phyloP scores from a whole-genome alignment of 2,113 vertebrate genomes.

The Protobothrops flavoviridis region DNA sequence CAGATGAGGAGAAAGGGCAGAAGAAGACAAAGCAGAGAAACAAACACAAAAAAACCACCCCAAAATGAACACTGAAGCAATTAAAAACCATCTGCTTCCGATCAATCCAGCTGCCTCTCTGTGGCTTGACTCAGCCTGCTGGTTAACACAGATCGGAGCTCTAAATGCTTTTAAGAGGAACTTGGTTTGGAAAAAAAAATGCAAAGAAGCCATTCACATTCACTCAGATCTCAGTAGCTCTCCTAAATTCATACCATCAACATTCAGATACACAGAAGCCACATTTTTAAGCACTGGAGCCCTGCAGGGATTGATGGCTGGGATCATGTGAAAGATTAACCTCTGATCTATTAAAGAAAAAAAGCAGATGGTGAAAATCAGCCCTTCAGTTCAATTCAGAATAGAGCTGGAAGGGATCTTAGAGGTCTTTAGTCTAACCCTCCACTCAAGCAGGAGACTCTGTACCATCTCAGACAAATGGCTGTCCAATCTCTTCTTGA shows the following conservation, averaged over 20 bases:
- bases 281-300: background rate
- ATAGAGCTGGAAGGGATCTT: background rate
- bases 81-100: background rate
- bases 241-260: background rate
- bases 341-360: background rate
- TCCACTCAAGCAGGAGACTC: background rate
- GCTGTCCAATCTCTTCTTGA: background rate
- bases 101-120: background rate
- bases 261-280: background rate
- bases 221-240: background rate
- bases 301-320: background rate
- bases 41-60: background rate
- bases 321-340: background rate
- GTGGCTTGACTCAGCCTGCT: background rate
- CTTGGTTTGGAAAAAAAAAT: background rate
- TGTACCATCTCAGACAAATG: background rate
- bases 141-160: background rate
- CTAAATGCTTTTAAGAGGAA: background rate
- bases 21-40: background rate
- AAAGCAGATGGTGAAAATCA: background rate
- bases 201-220: background rate
- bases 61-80: background rate
- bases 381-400: background rate
- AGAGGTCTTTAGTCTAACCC: background rate
- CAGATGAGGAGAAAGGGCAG: background rate